Evolutionary conservation across 2,888 invertebrate genomes (phyloP).

Genomic region (Phragmatobia fuliginosa): DNA sequence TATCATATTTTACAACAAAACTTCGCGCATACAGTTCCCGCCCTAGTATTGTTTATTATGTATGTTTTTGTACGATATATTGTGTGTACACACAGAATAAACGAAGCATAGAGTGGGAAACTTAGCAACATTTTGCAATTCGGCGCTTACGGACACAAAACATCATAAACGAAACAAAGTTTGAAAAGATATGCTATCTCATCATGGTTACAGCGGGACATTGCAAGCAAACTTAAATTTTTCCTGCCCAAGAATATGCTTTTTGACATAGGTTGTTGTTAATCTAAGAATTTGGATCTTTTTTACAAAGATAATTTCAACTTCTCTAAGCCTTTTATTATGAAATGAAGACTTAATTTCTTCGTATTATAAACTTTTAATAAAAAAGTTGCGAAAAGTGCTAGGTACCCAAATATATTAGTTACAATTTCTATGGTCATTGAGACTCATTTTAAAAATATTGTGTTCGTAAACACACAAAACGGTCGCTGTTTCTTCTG

Average conservation of each 20-base stretch:
- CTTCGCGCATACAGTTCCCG: neutral
- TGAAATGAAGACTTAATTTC: neutral
- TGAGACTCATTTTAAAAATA: neutral
- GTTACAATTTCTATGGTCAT: neutral
- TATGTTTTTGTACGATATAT: conserved; percentile 27
- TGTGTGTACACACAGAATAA: neutral
- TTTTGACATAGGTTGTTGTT: neutral
- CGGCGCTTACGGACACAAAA: neutral
- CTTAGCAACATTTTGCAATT: conserved; percentile 24
- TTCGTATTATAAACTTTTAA: neutral
- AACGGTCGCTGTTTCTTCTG: neutral
- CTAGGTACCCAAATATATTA: neutral
- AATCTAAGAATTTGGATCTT: neutral
- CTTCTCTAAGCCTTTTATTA: neutral
- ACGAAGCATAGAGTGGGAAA: conserved; percentile 25
- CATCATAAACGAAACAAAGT: conserved; percentile 6
- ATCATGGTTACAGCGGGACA: neutral
- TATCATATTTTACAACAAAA: neutral
- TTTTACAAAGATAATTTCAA: neutral
- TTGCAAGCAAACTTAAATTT: neutral
- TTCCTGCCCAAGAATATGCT: neutral
- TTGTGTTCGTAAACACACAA: neutral
- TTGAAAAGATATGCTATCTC: neutral
- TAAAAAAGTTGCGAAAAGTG: neutral
- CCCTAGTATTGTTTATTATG: neutral